Evolutionary conservation across 2,888 invertebrate genomes (phyloP), one percentile per base, ranked within the genome.

Genomic region (Tachina grossa): DNA sequence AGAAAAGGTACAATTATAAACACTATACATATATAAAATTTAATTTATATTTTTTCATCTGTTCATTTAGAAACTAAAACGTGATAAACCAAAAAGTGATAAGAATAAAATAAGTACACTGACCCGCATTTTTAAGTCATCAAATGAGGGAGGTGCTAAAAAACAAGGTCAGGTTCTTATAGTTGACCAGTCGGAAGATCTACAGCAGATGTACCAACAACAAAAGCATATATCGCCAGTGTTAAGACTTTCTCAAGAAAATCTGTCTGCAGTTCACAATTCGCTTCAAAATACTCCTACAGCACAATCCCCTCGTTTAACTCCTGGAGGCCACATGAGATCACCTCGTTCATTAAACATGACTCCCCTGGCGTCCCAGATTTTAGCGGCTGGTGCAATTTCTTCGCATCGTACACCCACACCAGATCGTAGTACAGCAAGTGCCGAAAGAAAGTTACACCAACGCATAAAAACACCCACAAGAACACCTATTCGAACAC

Each of bases 151-250:
- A 16, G 95, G 95, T 2, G 95, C 95, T 2, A 96, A 95, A 88
- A 95, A 94, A 77, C 96, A 96, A 90, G 95, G 95, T 3, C 96
- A 96, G 87, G 96, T 96, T 72, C 95, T 96, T 74, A 95, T 96
- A 76, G 95, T 96, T 83, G 96, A 96, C 88, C 93, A 94, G 87
- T 93, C 94, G 57, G 94, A 94, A 87, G 89, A 89, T 72, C 89
- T 93, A 83, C 92, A 92, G 89, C 89, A 88, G 68, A 89, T 89
- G 43, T 88, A 89, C 74, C 89, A 93, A 80, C 92, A 92, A 89
- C 89, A 88, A 84, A 87, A 88, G 72, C 87, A 88, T 83, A 84
- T 69, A 87, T 85, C 69, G 55, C 88, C 86, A 76, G 86, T 68
- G 80, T 87, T 75, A 87, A 89, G 80, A 88, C 90, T 65, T 63